Conservation (phyloP, 1,140 invertebrate species). For the Plutomurus gul region DNA sequence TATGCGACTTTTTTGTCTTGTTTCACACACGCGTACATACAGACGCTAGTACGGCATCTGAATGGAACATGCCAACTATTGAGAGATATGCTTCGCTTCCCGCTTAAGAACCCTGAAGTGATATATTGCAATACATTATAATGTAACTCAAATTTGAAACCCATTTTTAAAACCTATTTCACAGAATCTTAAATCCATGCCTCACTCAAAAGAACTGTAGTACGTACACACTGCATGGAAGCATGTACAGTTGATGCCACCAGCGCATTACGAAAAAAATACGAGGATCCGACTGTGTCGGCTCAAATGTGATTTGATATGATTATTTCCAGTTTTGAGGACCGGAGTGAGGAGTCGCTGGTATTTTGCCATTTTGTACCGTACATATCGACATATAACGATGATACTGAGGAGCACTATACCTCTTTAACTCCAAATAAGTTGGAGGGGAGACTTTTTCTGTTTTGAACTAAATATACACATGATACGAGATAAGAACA, state of each 20-base stretch:
- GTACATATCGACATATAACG: neutral
- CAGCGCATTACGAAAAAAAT: neutral
- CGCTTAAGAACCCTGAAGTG: neutral
- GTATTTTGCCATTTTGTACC: neutral
- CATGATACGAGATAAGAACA: neutral
- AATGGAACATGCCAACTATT: neutral
- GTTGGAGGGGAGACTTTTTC: constrained; percentile 5
- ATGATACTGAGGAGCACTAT: neutral
- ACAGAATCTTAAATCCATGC: constrained; percentile 14
- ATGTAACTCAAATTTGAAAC: constrained; percentile 25
- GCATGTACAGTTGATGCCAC: neutral
- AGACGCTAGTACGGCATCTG: neutral
- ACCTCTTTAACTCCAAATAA: neutral
- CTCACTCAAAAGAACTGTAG: neutral
- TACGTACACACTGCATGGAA: neutral
- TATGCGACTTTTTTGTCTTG: neutral
- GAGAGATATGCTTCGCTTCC: constrained; percentile 16
- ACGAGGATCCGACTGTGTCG: neutral
- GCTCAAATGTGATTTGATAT: constrained; percentile 23
- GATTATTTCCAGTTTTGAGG: neutral
- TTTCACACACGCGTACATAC: neutral
- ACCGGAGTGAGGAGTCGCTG: neutral
- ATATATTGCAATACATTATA: constrained; percentile 25
- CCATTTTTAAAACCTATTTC: constrained; percentile 26
- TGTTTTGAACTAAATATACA: neutral